Conservation (phyloP, 1,140 invertebrate species). For the Leptopilina boulardi region DNA sequence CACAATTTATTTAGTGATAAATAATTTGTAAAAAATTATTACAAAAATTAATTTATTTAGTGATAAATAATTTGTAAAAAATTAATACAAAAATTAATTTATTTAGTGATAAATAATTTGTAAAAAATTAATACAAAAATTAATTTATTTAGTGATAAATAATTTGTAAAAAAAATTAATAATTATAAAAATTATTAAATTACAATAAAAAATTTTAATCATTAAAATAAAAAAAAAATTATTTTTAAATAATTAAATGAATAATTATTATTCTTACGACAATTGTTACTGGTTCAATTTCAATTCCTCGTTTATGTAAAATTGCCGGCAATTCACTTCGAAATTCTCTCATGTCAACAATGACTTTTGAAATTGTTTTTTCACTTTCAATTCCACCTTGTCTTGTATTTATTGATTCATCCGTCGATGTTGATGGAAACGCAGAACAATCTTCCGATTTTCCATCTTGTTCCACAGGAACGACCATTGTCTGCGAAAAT, state of each 20-base stretch:
- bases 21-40: too few species aligned
- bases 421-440: slow-evolving; percentile 75
- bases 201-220: not conserved
- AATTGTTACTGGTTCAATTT: slow-evolving; percentile 94
- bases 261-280: slow-evolving; percentile 76
- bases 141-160: too few species aligned
- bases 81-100: too few species aligned
- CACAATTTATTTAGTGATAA: too few species aligned
- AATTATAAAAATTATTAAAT: not conserved
- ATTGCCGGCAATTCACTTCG: slow-evolving; percentile 96
- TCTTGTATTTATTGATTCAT: slow-evolving; percentile 76
- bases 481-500: slow-evolving; percentile 87
- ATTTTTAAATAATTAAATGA: slow-evolving; percentile 35
- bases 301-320: slow-evolving; percentile 94
- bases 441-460: slow-evolving; percentile 85
- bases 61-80: slow-evolving; percentile 11
- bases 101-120: slow-evolving; percentile 3
- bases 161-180: not conserved
- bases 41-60: too few species aligned
- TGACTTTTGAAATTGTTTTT: slow-evolving; percentile 78
- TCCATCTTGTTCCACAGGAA: slow-evolving; percentile 93
- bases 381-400: slow-evolving; percentile 78
- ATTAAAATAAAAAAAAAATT: slow-evolving; percentile 29
- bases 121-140: too few species aligned
- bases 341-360: slow-evolving; percentile 99